Base-by-base conservation (phyloP, 2,888 invertebrate genomes). In the Acronicta psi region DNA sequence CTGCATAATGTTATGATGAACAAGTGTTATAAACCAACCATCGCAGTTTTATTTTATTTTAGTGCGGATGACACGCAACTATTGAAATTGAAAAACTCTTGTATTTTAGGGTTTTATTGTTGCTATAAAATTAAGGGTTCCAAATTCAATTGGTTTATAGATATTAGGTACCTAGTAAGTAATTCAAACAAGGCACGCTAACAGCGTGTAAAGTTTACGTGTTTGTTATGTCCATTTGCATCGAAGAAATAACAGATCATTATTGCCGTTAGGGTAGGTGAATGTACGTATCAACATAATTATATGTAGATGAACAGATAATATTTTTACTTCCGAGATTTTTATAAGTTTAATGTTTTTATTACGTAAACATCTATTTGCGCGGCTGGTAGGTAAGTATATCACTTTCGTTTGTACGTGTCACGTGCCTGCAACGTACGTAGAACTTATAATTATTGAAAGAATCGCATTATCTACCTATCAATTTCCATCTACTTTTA, bases 371-470 rank as follows among this genome's bases (percentile, higher is more conserved):
- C 40, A 31, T 46, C 11, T 40, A 46, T 23, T 53, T 40, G 16
- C 29, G 37, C 25, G 31, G 38, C 10, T 36, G 41, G 69, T 69
- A 70, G 64, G 57, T 59, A 55, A 73, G 55, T 7, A 23, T 5
- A 76, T 76, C 64, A 74, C 74, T 81, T 82, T 82, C 79, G 69
- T 76, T 77, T 75, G 54, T 71, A 74, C 38, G 68, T 65, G 59
- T 65, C 45, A 56, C n/a, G n/a, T n/a, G n/a, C n/a, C n/a, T n/a
- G n/a, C n/a, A n/a, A n/a, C n/a, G n/a, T n/a, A n/a, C 57, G 50
- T 43, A 43, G 44, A 69, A 66, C 55, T 59, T 73, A 34, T 60
- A 59, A 59, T 29, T 29, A 29, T 11, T n/a, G 44, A 73, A 70
- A 75, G 71, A 77, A 80, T 10, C 25, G 10, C 25, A 25, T 25